A percentile compares a stretch with the other conserved stretches of the same genome.
Evolutionary conservation across 2,113 vertebrate species (phyloP).

Genomic region (Procavia capensis): DNA sequence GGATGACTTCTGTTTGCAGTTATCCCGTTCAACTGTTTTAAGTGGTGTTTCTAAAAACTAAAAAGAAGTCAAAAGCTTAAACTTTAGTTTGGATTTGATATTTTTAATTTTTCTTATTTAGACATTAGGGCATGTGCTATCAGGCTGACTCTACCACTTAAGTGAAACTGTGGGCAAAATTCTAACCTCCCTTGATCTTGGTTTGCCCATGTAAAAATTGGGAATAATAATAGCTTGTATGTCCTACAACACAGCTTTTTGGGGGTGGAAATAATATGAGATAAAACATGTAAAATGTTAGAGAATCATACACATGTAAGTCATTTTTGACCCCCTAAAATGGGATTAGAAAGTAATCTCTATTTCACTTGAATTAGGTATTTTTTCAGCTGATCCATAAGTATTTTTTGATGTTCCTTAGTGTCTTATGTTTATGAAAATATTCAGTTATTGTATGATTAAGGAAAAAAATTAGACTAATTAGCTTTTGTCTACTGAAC

Average conservation of each 20-base stretch:
- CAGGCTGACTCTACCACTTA: background rate
- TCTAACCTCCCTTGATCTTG: background rate
- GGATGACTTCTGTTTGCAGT: background rate
- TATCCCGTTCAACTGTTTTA: background rate
- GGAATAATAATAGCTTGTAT: background rate
- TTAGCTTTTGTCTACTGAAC: background rate
- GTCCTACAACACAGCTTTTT: background rate
- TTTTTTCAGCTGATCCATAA: background rate
- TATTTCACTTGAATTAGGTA: background rate
- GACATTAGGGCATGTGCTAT: background rate
- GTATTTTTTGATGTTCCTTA: background rate
- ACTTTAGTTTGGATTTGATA: background rate
- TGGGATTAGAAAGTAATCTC: background rate
- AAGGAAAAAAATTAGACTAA: slow-evolving; percentile 43
- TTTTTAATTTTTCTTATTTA: background rate
- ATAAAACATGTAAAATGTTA: background rate
- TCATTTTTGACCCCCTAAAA: background rate
- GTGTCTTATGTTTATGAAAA: slow-evolving; percentile 33
- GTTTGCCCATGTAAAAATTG: background rate
- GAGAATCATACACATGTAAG: background rate
- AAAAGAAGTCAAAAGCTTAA: background rate
- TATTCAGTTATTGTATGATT: background rate
- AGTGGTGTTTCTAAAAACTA: background rate
- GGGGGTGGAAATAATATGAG: background rate
- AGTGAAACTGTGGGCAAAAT: background rate